Evolutionary conservation across 1,140 invertebrate species (phyloP), one percentile per base, ranked within the genome.

Genomic region (Melanaphis sacchari): DNA sequence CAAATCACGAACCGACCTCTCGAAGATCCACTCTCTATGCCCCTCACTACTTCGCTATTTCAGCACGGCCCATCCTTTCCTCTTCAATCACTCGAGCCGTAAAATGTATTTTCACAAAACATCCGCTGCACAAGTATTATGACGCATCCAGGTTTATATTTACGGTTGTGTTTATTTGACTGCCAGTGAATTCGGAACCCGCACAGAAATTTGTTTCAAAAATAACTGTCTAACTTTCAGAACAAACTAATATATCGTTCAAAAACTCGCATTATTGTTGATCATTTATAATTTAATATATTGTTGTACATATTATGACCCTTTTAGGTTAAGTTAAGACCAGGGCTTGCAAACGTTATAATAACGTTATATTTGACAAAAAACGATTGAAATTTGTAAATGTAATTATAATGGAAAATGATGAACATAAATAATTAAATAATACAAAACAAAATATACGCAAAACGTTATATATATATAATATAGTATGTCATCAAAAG

Each of bases 71-170:
- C 38, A 1, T 21, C 40, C 84, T 31, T 21, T 46, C 41, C 41
- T n/a, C 31, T 4, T n/a, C 59, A 76, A 18, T n/a, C 15, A n/a
- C 31, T 0, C 31, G 11, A 15, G 15, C 41, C 26, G 84, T 84
- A 84, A 84, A 84, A 84, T 84, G 82, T 84, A 84, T 84, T 84
- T 84, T 84, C 82, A 41, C 82, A 41, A 84, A 84, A 84, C 41
- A 38, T 26, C 26, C 84, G 40, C 84, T 31, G 15, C 84, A 43
- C 59, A 1, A 76, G 59, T n/a, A 76, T 76, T 43, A 46, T 87
- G 84, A 87, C 84, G 26, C 31, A 87, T 87, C 41, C 41, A n/a
- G 41, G 18, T 87, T 87, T 87, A 87, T 46, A 87, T 87, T 87
- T 87, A 87, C 18, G 41, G 24, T 40, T 40, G 40, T 84, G 40